Conservation (phyloP, 2,888 invertebrate species). For the Bimastos eiseni region DNA sequence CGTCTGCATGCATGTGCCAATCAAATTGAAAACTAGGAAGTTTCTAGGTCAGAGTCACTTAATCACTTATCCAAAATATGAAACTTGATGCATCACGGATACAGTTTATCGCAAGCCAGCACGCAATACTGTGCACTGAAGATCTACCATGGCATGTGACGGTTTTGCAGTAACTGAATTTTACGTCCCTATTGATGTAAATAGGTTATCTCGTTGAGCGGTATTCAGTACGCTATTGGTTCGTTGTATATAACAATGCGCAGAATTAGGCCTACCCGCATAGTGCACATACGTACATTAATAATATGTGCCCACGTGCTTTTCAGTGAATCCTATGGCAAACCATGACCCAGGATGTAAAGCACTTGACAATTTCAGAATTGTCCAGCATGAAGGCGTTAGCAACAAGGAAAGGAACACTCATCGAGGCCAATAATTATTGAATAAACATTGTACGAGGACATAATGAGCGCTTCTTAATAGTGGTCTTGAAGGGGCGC, state of each 20-base stretch:
- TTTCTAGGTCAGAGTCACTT: background rate
- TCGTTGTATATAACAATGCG: background rate
- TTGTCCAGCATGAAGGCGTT: too few relatives aligned
- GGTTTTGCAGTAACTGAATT: background rate
- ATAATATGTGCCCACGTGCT: background rate
- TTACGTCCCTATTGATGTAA: background rate
- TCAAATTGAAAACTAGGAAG: background rate
- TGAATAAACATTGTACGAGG: too few relatives aligned
- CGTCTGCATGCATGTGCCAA: background rate
- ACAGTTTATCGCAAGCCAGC: background rate
- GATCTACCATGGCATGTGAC: background rate
- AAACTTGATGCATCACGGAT: background rate
- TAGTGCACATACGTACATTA: background rate
- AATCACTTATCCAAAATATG: background rate
- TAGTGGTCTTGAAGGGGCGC: too few relatives aligned
- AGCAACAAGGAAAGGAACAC: too few relatives aligned
- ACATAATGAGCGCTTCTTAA: too few relatives aligned
- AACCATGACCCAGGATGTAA: too few relatives aligned
- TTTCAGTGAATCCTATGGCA: too few relatives aligned
- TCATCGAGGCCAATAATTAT: too few relatives aligned
- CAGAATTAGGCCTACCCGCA: too few relatives aligned
- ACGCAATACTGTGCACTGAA: background rate
- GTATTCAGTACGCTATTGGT: background rate
- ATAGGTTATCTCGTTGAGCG: background rate
- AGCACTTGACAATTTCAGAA: too few relatives aligned